Evolutionary conservation across 1,140 invertebrate genomes (phyloP).

Genomic region (roundworm (Caenorhabditis elegans)): DNA sequence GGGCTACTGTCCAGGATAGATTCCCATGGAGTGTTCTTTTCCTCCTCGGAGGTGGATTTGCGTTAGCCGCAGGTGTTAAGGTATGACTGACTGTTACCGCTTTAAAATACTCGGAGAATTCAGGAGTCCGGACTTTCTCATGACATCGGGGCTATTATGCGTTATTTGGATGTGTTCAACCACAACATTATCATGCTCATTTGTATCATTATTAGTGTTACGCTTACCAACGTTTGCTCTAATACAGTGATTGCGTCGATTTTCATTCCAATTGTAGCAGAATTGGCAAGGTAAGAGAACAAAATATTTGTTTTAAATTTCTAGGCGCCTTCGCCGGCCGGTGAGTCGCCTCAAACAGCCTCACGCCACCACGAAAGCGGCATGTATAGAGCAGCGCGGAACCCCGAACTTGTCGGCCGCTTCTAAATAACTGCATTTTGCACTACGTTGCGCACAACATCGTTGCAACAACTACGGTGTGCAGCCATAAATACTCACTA

Average conservation of each 20-base stretch:
- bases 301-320: too few species aligned
- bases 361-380: too few species aligned
- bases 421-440: too few species aligned
- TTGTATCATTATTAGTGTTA: conserved; percentile 65
- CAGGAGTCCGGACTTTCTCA: conserved; percentile 57
- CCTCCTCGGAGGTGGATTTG: conserved; percentile 69
- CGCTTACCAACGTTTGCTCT: conserved; percentile 69
- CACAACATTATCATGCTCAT: conserved; percentile 63
- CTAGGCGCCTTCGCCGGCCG: too few species aligned
- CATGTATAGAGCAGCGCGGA: too few species aligned
- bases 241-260: conserved; percentile 69
- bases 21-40: conserved; percentile 69
- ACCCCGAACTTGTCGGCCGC: too few species aligned
- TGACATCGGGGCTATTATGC: conserved; percentile 60
- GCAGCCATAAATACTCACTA: too few species aligned
- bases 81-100: too few species aligned
- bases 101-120: too few species aligned
- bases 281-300: conserved; percentile 37
- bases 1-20: conserved; percentile 66
- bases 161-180: conserved; percentile 58
- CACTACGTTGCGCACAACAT: too few species aligned
- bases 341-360: too few species aligned
- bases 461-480: too few species aligned
- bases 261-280: conserved; percentile 67
- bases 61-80: conserved; percentile 67